Evolutionary conservation across 2,888 invertebrate species (phyloP), one percentile per base, ranked within the genome.

Genomic region (Heliconius sara): DNA sequence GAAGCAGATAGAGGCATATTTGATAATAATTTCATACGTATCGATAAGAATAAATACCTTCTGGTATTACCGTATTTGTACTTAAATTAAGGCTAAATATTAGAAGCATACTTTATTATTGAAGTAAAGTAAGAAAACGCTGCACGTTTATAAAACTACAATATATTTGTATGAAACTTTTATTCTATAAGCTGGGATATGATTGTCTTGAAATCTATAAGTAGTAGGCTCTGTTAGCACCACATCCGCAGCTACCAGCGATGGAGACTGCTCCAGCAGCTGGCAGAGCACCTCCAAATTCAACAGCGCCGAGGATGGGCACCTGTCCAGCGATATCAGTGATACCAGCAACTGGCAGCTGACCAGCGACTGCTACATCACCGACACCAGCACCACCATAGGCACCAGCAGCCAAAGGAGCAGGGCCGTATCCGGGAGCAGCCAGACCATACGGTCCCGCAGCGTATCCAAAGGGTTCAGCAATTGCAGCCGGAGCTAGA

Each of bases 291-390:
- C 86, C 86, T n/a, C 83, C 83, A 82, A 87, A 87, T 43, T 83
- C 79, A 43, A 87, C 87, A 9, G 85, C 83, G 43, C 87, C 87
- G 67, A 86, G 79, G 72, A 87, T 85, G 39, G 63, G 63, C 13
- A 63, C 63, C 25, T 63, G 63, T 13, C 63, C 63, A 63, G 25
- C 63, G 13, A 63, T 25, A 63, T 63, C 63, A 25, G 63, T 63
- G 63, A 63, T 25, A 63, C 63, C 63, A 13, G 25, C 63, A 39
- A 89, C 90, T 27, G 86, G 87, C 82, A 89, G 83, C 79, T 87
- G 85, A 39, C 89, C 88, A 25, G 81, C 84, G 30, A 88, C 87
- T 7, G 83, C 83, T 39, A 89, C 84, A 74, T 85, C 88, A 67
- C 88, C 89, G 22, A 85, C 82, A 76, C 89, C 88, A 10, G 80